A percentile compares a stretch with the other conserved stretches of the same genome.
phyloP scores from a whole-genome alignment of 2,113 vertebrate species.

The Neoarius graeffei region DNA sequence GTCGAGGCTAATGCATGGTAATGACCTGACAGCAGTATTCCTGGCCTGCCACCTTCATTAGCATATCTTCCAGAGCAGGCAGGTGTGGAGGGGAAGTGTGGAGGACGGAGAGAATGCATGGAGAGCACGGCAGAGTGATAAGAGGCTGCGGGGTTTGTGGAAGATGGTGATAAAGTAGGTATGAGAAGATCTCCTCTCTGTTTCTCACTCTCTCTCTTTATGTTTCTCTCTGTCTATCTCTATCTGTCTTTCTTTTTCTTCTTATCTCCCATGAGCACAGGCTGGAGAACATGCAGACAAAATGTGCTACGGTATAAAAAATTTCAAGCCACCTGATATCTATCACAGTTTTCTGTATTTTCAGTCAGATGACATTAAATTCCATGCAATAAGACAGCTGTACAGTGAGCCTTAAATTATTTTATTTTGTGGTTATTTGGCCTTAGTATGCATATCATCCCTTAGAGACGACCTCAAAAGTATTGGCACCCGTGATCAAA shows the following conservation, averaged over 20 bases:
- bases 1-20: slow-evolving; percentile 92
- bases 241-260: slow-evolving; percentile 48
- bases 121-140: slow-evolving; percentile 71
- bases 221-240: not conserved
- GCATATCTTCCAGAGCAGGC: slow-evolving; percentile 95
- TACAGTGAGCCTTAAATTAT: not conserved
- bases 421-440: not conserved
- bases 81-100: slow-evolving; percentile 72
- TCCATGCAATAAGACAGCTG: not conserved
- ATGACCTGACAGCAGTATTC: slow-evolving; percentile 94
- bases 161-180: slow-evolving; percentile 66
- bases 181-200: slow-evolving; percentile 44
- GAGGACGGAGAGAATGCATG: slow-evolving; percentile 59
- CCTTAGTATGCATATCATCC: not conserved
- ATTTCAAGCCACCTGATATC: not conserved
- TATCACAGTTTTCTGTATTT: not conserved
- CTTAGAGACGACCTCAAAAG: not conserved
- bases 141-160: slow-evolving; percentile 62
- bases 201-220: slow-evolving; percentile 23
- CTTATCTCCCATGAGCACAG: slow-evolving; percentile 41
- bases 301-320: not conserved
- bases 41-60: slow-evolving; percentile 84
- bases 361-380: not conserved
- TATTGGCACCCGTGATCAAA: not conserved
- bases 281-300: not conserved